Base-by-base conservation (phyloP, 2,888 invertebrate species). In the Plemyria rubiginata region DNA sequence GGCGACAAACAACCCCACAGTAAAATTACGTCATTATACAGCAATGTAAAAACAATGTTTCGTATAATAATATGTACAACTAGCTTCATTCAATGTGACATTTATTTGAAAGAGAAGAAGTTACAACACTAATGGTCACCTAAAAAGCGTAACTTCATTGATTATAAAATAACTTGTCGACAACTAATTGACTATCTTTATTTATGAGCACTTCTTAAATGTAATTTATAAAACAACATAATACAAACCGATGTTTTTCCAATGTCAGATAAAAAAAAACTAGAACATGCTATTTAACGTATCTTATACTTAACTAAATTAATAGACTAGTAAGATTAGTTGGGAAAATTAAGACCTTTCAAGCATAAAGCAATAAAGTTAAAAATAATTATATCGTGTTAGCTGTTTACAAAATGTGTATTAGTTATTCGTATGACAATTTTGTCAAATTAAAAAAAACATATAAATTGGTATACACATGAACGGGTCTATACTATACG, bases 341-440 rank as follows among this genome's bases (percentile, higher is more conserved):
- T 38, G 38, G 22, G 62, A 73, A 73, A 62, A 65, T 74, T 77
- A 76, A 79, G 77, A 81, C 82, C 84, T 86, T 85, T 83, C 81
- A 81, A 84, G 76, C 75, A 67, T 74, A 77, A 88, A 90, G 90
- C 89, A 90, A 90, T 90, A 89, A 73, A 22, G 28, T 85, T n/a
- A 80, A 79, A 81, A 84, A 84, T 41, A n/a, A 74, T 70, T 74
- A 72, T 71, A 75, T 71, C 70, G 72, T 70, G 70, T 73, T 80
- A 78, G 75, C 70, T 66, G 67, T 76, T 72, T 74, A 73, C 68
- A 67, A 71, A 58, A 49, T 78, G 59, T 72, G 54, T 50, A 67
- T 60, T 69, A 67, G 57, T 54, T 71, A 62, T 67, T 68, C 59
- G 56, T 67, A 41, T 54, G 32, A 56, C 56, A 40, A 36, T 43